Base-by-base conservation (phyloP, 2,888 invertebrate genomes). In the Tanypteryx hageni region DNA sequence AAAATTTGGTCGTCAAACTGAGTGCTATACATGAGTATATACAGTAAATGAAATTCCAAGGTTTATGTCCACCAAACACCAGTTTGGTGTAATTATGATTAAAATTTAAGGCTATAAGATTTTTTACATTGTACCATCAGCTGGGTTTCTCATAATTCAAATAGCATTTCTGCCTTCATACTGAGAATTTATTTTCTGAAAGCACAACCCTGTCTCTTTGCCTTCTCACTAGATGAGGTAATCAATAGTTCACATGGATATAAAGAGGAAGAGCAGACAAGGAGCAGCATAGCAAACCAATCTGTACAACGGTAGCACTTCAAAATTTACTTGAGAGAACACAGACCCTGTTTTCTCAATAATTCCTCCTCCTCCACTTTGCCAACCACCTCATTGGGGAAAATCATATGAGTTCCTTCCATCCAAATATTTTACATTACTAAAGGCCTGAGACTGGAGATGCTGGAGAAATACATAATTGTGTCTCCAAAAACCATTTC, bases 81-180 rank as follows among this genome's bases (percentile, higher is more conserved):
- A 89, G 89, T 64, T 64, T 89, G 89, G 89, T 27, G 89, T 64
- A 64, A 64, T 44, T 89, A 89, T 89, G 64, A 89, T 89, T 89
- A 89, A 89, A 89, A 64, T 89, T 89, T 64, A 68, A 64, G 89
- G 64, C 64, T 64, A 64, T 61, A 44, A 64, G 64, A 64, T 89
- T 89, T 89, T 89, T 89, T 89, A 89, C 89, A 89, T 89, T 89
- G 89, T 89, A 89, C 89, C 64, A 89, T 64, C 64, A 89, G 64
- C 64, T 18, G 89, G 89, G 64, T 89, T 89, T 89, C 89, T 89
- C 64, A 64, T n/a, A 89, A 44, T 44, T 64, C 61, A 44, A 89
- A 64, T 64, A 89, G 64, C 89, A 89, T 89, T 89, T 64, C 58
- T 89, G 22, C 59, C 59, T 27, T 61, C 58, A 86, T 86, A 86